A percentile compares a stretch with the other conserved stretches of the same genome.
Conservation (phyloP, 2,797 vertebrate genomes). For the Psittacula echo region DNA sequence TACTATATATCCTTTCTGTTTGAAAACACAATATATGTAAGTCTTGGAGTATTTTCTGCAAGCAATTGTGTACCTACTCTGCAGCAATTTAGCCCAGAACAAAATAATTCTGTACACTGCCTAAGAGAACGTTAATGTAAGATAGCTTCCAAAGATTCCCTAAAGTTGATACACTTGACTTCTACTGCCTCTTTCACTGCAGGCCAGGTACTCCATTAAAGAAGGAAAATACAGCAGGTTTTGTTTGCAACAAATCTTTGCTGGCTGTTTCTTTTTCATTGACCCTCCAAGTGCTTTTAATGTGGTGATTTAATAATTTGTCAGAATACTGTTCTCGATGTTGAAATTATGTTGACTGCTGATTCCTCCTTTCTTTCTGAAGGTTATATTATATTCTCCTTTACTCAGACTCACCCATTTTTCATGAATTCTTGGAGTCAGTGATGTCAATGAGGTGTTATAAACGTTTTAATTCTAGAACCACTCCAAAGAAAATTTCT, state of each 20-base stretch:
- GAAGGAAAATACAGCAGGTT: neutral
- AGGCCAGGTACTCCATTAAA: neutral
- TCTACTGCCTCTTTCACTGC: neutral
- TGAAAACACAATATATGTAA: neutral
- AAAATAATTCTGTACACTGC: neutral
- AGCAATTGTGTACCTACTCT: neutral
- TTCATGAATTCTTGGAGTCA: neutral
- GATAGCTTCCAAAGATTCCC: neutral
- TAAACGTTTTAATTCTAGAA: neutral
- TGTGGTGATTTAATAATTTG: neutral
- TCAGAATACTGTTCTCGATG: neutral
- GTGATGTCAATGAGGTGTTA: neutral
- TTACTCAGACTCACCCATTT: neutral
- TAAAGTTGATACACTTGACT: neutral
- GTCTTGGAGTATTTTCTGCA: neutral
- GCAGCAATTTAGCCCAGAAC: neutral
- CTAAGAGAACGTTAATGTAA: neutral
- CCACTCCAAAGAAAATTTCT: neutral
- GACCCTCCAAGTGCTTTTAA: neutral
- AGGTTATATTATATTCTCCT: neutral
- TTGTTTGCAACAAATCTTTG: neutral
- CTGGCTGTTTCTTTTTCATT: neutral
- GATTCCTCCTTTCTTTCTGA: neutral
- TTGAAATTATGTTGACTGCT: neutral
- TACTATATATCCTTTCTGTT: neutral